Base-by-base conservation (phyloP, 2,888 invertebrate species). In the Acheta domesticus region DNA sequence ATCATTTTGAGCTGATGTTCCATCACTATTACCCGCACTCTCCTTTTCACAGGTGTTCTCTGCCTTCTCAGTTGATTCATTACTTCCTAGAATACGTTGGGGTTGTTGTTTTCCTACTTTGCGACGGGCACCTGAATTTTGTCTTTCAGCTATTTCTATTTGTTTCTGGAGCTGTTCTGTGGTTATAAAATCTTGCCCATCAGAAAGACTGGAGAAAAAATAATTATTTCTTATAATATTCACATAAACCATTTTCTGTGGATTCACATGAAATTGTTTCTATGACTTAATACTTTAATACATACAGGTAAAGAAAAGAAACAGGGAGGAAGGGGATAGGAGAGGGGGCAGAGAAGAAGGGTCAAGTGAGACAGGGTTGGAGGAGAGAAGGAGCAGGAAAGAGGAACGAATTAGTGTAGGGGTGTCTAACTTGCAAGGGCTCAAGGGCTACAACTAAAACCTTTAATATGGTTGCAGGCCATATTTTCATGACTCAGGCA, bases 141-240 rank as follows among this genome's bases (percentile, higher is more conserved):
- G n/a, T 92, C 91, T 12, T 93, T 89, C 87, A 12, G 77, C 76
- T 12, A 48, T 21, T 14, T 49, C 50, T 50, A 82, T 85, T 84
- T 92, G 92, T 78, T 91, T 90, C 86, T 93, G 94, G 19, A 96
- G 86, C 84, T 96, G 96, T 20, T 93, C 92, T 19, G 94, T 94
- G 49, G 96, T 96, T 81, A 96, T 95, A 84, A 93, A 95, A 84
- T 96, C 94, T 84, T 94, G 93, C 48, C 93, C 95, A 87, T 95
- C 95, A 2, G 95, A 94, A 77, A 96, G 87, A 85, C 95, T 95
- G 83, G 48, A 82, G 83, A 80, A 78, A 49, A 48, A 21, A 77
- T 48, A 19, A 36, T 36, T 36, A 36, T 5, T 36, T 36, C 36
- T 36, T 36, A 8, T 8, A 36, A 36, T 36, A 36, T 36, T 36